Evolutionary conservation across 2,113 vertebrate species (phyloP), one percentile per base, ranked within the genome.

Genomic region (Takifugu flavidus): DNA sequence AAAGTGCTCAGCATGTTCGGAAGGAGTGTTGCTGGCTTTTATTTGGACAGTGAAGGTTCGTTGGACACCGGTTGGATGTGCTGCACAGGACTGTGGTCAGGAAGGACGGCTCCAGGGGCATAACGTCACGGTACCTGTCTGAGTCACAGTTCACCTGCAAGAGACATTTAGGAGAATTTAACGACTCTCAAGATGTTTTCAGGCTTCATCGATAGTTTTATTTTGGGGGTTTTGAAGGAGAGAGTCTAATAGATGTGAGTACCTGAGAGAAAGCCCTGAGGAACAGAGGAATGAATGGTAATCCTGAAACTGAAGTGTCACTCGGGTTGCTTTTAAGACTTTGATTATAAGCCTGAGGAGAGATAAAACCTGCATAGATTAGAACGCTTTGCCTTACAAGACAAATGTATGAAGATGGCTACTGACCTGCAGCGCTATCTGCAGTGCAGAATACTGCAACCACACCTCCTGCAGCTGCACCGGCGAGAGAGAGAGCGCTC

Each of bases 361-460:
- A 49, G 49, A 70, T 2, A 7, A 39, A 39, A 39, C 34, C 34
- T 10, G 34, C 7, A 39, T 11, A 39, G 34, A 39, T 39, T 10
- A 39, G 34, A 39, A 11, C 34, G 8, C 34, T 8, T 39, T 11
- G 34, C 5, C 2, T 39, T 10, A 6, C 6, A 4, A 39, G 34
- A 11, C 34, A 4, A 39, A 11, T 10, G 7, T 39, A 28, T 58
- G 44, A 54, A 50, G 7, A 47, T 27, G 27, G 25, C 53, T 64
- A 20, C 82, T 74, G 57, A 91, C 91, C 82, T 88, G 67, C 56
- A 91, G 62, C 0, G 90, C 85, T 46, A 89, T 77, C 81, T 91
- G 82, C 66, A 92, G 87, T 25, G 91, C 90, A 20, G 86, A 81
- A 54, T 89, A 89, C 70, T 91, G 90, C 65, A 91, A 71, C 90